These are phyloP conservation scores for Nothocercus julius DNA, from an alignment of 2,113 vertebrate species.

Conservation along the genomic window DNA sequence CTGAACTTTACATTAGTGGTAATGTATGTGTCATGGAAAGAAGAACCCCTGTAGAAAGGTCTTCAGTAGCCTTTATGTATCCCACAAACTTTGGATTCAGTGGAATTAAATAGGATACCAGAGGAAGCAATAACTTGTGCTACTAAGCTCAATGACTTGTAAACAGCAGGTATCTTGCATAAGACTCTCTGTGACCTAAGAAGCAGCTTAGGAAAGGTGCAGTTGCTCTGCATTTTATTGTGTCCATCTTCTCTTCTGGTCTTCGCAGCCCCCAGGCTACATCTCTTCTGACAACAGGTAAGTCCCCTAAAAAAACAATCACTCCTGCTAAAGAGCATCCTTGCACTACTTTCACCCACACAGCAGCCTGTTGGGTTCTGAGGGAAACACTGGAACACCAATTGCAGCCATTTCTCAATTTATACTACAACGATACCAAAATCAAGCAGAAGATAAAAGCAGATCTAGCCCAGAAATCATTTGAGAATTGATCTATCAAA, in stretches of 20 bases:
- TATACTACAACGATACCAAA: not conserved
- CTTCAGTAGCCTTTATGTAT: not conserved
- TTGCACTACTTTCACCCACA: slow-evolving; percentile 14
- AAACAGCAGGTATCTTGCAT: slow-evolving; percentile 3
- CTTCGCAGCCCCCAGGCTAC: not conserved
- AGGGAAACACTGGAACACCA: slow-evolving; percentile 34
- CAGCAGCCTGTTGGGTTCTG: not conserved
- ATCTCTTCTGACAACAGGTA: not conserved
- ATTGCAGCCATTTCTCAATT: slow-evolving; percentile 38
- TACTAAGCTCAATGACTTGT: not conserved
- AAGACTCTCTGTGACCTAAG: slow-evolving; percentile 5
- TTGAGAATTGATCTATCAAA: not conserved
- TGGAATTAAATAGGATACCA: not conserved
- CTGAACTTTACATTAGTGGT: not conserved
- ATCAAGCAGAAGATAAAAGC: not conserved
- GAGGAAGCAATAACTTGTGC: not conserved
- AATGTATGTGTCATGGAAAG: not conserved
- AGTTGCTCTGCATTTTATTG: not conserved
- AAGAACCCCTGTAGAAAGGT: not conserved
- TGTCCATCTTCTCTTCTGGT: not conserved
- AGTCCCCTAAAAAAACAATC: not conserved
- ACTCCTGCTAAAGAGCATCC: not conserved
- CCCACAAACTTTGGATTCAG: not conserved
- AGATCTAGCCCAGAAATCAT: not conserved
- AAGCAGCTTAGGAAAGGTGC: slow-evolving; percentile 10